Evolutionary conservation across 1,140 invertebrate genomes (phyloP).

Genomic region (Platyura marginata): DNA sequence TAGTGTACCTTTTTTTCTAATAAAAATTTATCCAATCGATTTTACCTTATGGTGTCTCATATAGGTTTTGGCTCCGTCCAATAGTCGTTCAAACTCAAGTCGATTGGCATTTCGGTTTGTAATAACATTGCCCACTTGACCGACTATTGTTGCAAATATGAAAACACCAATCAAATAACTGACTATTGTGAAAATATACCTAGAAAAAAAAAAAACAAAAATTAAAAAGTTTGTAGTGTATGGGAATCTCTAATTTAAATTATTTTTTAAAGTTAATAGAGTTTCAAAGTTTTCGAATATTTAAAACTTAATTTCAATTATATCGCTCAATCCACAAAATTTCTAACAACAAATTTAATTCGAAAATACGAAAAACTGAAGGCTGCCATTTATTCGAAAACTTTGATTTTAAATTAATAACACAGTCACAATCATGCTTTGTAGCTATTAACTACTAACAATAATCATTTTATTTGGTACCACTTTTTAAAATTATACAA

Average conservation of each 20-base stretch:
- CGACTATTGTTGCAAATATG: constrained; percentile 95
- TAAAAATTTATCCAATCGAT: background rate
- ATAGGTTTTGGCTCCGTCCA: constrained; percentile 91
- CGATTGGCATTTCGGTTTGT: constrained; percentile 94
- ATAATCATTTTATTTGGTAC: too few species aligned
- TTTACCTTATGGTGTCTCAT: constrained; percentile 85
- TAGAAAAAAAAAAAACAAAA: constrained; percentile 31
- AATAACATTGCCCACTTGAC: constrained; percentile 94
- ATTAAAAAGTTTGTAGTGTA: background rate
- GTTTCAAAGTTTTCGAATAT: constrained; percentile 41
- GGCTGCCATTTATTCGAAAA: constrained; percentile 46
- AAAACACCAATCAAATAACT: constrained; percentile 95
- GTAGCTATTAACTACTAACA: too few species aligned
- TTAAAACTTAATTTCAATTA: constrained; percentile 11
- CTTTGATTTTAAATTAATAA: constrained; percentile 34
- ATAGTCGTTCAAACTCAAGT: constrained; percentile 80
- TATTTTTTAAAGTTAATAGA: background rate
- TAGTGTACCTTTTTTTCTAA: too few species aligned
- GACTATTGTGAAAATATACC: constrained; percentile 91
- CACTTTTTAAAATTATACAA: too few species aligned
- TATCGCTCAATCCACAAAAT: constrained; percentile 2
- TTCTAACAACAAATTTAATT: constrained; percentile 13
- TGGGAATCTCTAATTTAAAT: too few species aligned
- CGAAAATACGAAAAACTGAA: too few species aligned
- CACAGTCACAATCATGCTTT: too few species aligned